Evolutionary conservation across 1,140 invertebrate species (phyloP), one percentile per base, ranked within the genome.

Genomic region (Drosophila pectinifera): DNA sequence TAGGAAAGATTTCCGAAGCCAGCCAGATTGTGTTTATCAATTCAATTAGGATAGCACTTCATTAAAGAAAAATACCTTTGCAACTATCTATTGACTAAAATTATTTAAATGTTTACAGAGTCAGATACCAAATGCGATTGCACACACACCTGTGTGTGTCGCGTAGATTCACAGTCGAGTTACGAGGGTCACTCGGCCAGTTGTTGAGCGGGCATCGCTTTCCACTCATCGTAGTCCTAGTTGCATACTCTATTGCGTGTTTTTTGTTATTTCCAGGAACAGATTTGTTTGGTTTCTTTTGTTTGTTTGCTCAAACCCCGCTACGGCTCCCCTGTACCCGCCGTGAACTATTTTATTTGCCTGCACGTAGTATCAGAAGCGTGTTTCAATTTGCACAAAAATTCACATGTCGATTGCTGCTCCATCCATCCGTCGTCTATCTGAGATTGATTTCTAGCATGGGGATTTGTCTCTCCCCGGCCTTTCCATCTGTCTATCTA

Each of bases 341-440:
- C 49, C 53, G 26, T 58, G 51, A 67, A 63, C 48, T 54, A 53
- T 56, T 73, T 77, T 82, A 83, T 83, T 83, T 79, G 80, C 80
- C 65, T 48, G 69, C 82, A 86, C 79, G 82, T 85, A 78, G 82
- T 85, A 75, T 85, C 82, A 61, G 34, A 78, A 80, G 59, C 82
- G 83, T 88, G 82, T 82, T 85, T 85, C 82, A 85, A 88, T 85
- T 85, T 88, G 83, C 82, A 78, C 83, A 88, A 84, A 78, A 74
- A 75, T 81, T 81, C 74, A 63, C 81, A 85, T 85, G 82, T 86
- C 82, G 82, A 85, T 85, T 88, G 73, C 63, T 74, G 45, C 59
- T 77, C 73, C 65, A 56, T 55, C 46, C 62, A 46, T 62, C 81
- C 72, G 54, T 70, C 72, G 54, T 70, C 80, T 86, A 78, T 74